A percentile compares a stretch with the other conserved stretches of the same genome.
Conservation (phyloP, 2,797 vertebrate genomes). For the Phalanger gymnotis region DNA sequence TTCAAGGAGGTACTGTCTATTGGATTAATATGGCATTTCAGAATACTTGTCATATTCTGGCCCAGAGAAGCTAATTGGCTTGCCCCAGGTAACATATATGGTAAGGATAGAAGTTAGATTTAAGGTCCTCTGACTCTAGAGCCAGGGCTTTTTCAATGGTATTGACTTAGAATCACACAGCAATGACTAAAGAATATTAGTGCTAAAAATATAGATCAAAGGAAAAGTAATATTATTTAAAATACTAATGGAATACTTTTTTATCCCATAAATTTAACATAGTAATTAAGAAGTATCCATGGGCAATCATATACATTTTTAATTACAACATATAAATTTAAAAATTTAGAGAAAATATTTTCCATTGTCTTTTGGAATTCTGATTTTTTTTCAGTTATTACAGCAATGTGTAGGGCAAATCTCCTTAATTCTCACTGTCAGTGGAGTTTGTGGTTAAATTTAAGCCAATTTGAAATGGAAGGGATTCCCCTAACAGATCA, state of each 20-base stretch:
- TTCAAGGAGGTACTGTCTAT: not conserved
- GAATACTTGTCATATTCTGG: not conserved
- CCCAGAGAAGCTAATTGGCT: not conserved
- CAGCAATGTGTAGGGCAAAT: not conserved
- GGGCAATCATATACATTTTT: not conserved
- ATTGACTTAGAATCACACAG: not conserved
- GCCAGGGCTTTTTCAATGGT: not conserved
- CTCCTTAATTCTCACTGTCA: not conserved
- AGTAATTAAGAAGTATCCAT: not conserved
- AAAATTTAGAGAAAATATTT: not conserved
- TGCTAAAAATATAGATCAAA: conserved; percentile 12
- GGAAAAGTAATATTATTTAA: conserved; percentile 5
- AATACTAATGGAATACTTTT: conserved; percentile 17
- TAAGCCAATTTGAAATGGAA: conserved; percentile 28
- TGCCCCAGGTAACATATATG: not conserved
- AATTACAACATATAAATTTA: not conserved
- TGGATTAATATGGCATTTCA: not conserved
- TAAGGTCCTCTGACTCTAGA: not conserved
- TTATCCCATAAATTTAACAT: not conserved
- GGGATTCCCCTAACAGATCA: not conserved
- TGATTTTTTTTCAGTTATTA: conserved; percentile 11
- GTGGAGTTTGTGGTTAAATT: not conserved
- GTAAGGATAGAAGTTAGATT: not conserved
- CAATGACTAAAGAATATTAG: not conserved
- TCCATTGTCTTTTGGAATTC: conserved; percentile 12